Percentiles rank a stretch among this genome's conserved stretches.
Evolutionary conservation across 2,797 vertebrate species (phyloP).

Genomic region (Hypotaenidia okinawae): DNA sequence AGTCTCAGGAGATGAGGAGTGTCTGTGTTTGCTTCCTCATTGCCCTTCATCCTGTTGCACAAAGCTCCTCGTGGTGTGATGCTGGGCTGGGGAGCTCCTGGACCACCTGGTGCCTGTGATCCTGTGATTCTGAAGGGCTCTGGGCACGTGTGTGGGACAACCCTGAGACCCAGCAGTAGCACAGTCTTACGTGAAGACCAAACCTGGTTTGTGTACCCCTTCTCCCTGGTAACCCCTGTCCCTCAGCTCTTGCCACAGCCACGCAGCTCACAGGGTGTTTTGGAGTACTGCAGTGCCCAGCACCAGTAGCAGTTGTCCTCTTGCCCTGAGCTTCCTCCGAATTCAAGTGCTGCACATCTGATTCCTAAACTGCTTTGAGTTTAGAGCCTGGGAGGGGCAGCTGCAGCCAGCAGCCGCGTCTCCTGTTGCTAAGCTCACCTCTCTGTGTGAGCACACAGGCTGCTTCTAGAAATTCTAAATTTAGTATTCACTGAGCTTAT

Average conservation of each 20-base stretch:
- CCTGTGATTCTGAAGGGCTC: background rate
- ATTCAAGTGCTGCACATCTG: background rate
- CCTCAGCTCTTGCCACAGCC: background rate
- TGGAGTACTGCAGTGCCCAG: background rate
- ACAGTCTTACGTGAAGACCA: background rate
- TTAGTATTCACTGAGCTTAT: background rate
- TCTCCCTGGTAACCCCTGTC: background rate
- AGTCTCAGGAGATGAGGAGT: background rate
- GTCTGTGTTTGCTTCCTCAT: background rate
- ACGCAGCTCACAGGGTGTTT: background rate
- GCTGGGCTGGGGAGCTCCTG: background rate
- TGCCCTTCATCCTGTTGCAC: too few relatives aligned
- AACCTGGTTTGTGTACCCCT: background rate
- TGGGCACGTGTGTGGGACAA: accelerated
- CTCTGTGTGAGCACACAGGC: background rate
- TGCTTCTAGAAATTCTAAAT: background rate
- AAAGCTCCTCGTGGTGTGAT: background rate
- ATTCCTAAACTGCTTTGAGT: background rate
- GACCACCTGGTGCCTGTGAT: too few relatives aligned
- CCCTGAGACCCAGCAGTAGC: background rate
- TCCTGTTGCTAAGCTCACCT: background rate
- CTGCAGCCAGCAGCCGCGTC: background rate
- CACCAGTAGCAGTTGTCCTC: background rate
- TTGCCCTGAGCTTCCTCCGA: background rate
- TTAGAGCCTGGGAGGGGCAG: background rate